Evolutionary conservation across 2,797 vertebrate genomes (phyloP), one percentile per base, ranked within the genome.

Genomic region (Echiichthys vipera): DNA sequence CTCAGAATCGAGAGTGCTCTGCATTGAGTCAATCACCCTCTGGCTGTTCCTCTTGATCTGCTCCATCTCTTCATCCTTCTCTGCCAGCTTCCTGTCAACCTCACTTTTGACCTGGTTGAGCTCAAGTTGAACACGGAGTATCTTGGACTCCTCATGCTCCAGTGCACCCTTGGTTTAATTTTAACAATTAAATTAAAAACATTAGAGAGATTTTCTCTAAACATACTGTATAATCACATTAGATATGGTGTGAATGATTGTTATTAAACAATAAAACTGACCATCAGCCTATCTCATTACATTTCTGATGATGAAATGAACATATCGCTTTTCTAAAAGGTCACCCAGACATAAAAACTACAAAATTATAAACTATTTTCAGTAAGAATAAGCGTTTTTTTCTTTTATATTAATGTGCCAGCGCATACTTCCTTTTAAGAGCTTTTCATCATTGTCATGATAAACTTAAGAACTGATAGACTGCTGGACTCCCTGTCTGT

Each of bases 21-120:
- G 96, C 93, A 94, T 93, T 62, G 86, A 83, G 51, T 85, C 85
- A 5, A 84, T 80, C 2, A 94, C 80, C 50, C 95, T 92, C 89
- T 96, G 96, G 86, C 94, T 94, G 83, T 96, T 97, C 74, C 95
- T 94, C 89, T 97, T 96, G 65, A 97, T 90, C 85, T 96, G 95
- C 12, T 97, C 95, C 4, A 96, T 96, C 89, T 97, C 96, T 65
- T 97, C 95, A 14, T 97, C 96, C 83, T 97, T 98, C 88, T 97
- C 96, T 4, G 95, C 84, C 39, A 94, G 64, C 75, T 93, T 97
- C 74, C 94, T 93, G 73, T 97, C 96, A 42, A 97, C 80, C 66
- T 97, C 96, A 34, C 94, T 90, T 73, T 97, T 97, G 42, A 96
- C 56, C 74, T 97, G 96, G 82, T 88, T 96, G 65, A 97, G 88